Percentiles rank a stretch among this genome's conserved stretches.
phyloP scores from a whole-genome alignment of 2,797 vertebrate species.

The Silurus aristotelis region DNA sequence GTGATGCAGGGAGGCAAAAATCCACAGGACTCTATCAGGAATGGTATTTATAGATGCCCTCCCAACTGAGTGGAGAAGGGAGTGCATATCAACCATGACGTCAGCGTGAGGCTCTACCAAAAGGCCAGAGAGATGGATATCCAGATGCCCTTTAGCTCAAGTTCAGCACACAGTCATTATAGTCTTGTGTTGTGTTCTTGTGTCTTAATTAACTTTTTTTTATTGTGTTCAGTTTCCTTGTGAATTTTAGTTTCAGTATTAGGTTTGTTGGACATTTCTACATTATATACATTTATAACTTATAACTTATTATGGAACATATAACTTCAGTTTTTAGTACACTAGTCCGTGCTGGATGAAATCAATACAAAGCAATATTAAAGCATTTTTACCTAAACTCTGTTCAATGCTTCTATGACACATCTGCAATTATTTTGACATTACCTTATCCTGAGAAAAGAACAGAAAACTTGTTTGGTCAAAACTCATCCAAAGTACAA shows the following conservation, averaged over 20 bases:
- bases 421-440: neutral
- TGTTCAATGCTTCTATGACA: neutral
- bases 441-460: neutral
- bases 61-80: constrained; percentile 34
- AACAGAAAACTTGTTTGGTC: neutral
- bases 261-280: neutral
- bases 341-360: neutral
- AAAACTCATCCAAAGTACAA: neutral
- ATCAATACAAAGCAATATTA: neutral
- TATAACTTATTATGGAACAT: too few species aligned
- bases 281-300: neutral
- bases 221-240: neutral
- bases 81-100: constrained; percentile 44
- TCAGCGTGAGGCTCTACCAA: constrained; percentile 33
- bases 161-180: constrained; percentile 35
- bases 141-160: constrained; percentile 41
- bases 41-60: constrained; percentile 53
- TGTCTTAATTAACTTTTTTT: constrained; percentile 1
- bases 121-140: constrained; percentile 49
- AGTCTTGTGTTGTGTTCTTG: neutral
- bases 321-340: neutral
- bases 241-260: neutral
- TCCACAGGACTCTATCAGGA: constrained; percentile 10
- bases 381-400: neutral
- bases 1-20: constrained; percentile 19